Evolutionary conservation across 2,113 vertebrate genomes (phyloP).

Genomic region (Oreocharis arfaki): DNA sequence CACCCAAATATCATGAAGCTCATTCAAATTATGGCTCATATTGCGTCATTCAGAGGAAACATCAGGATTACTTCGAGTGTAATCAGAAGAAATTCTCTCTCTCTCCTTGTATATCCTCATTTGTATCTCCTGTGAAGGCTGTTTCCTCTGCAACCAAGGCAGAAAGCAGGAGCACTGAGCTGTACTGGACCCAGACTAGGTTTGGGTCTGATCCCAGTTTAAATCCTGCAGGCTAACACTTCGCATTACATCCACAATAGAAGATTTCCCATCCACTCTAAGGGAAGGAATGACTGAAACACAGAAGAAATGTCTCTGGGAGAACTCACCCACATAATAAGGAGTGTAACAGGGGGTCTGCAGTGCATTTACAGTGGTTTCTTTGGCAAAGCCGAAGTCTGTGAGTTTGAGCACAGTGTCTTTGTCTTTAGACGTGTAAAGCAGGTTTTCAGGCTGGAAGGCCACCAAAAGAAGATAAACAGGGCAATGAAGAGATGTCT

Average conservation of each 20-base stretch:
- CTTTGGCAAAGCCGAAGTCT: constrained; percentile 98
- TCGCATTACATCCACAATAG: background rate
- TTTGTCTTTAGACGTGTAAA: constrained; percentile 85
- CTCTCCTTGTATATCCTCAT: background rate
- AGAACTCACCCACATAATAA: constrained; percentile 92
- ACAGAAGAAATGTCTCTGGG: background rate
- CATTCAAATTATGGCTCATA: background rate
- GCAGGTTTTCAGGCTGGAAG: constrained; percentile 91
- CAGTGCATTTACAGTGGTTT: constrained; percentile 90
- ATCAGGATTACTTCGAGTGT: background rate
- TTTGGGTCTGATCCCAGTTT: background rate
- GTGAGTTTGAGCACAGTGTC: constrained; percentile 90
- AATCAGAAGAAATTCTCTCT: background rate
- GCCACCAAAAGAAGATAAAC: constrained; percentile 14
- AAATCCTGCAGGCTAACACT: background rate
- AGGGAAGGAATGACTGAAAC: background rate
- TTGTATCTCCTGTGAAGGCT: background rate
- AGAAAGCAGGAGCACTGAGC: background rate
- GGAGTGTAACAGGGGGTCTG: constrained; percentile 98
- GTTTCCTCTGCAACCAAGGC: background rate
- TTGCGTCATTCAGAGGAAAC: background rate
- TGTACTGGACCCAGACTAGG: background rate
- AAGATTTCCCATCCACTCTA: constrained; percentile 16
- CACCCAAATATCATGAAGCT: background rate
- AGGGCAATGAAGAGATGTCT: background rate